Percentiles rank a stretch among this genome's conserved stretches.
Conservation (phyloP, 2,888 invertebrate species). For the Oscheius sp. region DNA sequence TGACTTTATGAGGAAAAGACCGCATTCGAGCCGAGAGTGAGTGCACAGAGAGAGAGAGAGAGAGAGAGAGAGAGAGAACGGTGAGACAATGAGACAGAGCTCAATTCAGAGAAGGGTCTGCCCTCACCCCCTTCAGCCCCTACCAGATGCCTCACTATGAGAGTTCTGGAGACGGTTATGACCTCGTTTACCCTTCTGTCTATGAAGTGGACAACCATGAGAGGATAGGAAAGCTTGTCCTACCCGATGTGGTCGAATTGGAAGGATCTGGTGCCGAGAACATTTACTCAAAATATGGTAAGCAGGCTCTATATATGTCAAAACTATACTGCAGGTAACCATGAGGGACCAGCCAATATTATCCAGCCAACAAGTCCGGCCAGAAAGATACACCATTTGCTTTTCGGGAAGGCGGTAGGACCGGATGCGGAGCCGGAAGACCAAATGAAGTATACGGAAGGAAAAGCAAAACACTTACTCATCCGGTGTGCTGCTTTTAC, state of each 20-base stretch:
- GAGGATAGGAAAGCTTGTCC: conserved; percentile 56
- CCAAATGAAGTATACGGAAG: conserved; percentile 45
- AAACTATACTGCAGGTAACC: neutral
- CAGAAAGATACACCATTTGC: conserved; percentile 42
- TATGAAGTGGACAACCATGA: conserved; percentile 49
- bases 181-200: conserved; percentile 50
- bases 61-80: no score
- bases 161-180: conserved; percentile 49
- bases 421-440: conserved; percentile 49
- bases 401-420: conserved; percentile 53
- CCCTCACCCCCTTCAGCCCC: conserved; percentile 13
- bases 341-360: conserved; percentile 30
- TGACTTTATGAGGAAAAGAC: neutral
- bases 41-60: neutral
- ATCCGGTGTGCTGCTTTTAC: conserved; percentile 48
- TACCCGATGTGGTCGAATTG: conserved; percentile 61
- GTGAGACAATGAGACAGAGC: no score
- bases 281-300: conserved; percentile 51
- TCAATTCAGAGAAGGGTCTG: neutral
- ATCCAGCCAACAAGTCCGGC: conserved; percentile 39
- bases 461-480: conserved; percentile 52
- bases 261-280: conserved; percentile 51
- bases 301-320: neutral
- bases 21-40: conserved; percentile 5
- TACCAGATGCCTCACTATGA: conserved; percentile 47